phyloP scores from a whole-genome alignment of 2,888 invertebrate species.

The Stenolophus ochropezus region DNA sequence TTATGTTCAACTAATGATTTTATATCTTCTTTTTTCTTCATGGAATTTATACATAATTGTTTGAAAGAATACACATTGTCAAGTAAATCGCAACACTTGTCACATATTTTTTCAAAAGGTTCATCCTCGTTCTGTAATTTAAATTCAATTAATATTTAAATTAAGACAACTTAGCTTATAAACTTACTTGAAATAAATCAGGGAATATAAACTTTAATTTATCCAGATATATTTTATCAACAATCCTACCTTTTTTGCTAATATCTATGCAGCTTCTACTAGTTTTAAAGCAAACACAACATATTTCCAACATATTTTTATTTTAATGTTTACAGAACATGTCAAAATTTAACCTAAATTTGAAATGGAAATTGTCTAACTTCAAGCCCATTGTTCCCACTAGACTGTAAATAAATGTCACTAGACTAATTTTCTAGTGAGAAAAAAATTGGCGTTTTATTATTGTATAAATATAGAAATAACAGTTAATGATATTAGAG shows the following conservation, averaged over 20 bases:
- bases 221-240: conserved; percentile 11
- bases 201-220: conserved; percentile 15
- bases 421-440: neutral
- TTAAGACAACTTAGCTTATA: neutral
- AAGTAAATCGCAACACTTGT: neutral
- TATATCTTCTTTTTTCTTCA: neutral
- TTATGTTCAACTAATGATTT: neutral
- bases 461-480: neutral
- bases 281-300: conserved; percentile 25
- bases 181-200: conserved; percentile 12
- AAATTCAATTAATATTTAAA: neutral
- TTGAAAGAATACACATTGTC: conserved; percentile 2
- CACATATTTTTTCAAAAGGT: conserved; percentile 10
- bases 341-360: neutral
- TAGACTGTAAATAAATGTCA: neutral
- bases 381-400: neutral
- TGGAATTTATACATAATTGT: conserved; percentile 6
- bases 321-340: neutral
- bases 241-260: neutral
- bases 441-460: neutral
- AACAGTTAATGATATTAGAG: conserved; percentile 10
- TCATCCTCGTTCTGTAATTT: neutral
- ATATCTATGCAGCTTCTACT: neutral
- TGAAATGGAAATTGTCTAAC: neutral
- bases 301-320: neutral